Conservation (phyloP, 2,797 vertebrate genomes). For the Paguma larvata region DNA sequence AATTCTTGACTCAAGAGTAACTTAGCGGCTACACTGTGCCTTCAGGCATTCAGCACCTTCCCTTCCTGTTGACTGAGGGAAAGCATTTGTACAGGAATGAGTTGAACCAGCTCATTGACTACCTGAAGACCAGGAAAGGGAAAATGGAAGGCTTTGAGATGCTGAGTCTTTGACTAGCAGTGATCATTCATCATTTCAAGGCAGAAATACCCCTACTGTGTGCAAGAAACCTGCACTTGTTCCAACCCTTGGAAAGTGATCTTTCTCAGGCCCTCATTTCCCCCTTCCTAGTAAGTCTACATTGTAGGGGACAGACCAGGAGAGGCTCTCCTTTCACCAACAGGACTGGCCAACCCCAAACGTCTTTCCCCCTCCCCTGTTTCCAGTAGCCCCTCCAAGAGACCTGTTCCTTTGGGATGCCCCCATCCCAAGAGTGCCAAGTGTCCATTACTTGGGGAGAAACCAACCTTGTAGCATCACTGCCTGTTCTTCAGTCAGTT, state of each 20-base stretch:
- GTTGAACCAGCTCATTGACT: constrained; percentile 87
- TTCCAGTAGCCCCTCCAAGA: constrained; percentile 84
- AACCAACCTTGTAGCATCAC: constrained; percentile 83
- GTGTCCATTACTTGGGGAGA: constrained; percentile 83
- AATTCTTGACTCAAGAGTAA: constrained; percentile 88
- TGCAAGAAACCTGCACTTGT: constrained; percentile 90
- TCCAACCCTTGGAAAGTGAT: constrained; percentile 83
- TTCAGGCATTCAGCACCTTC: constrained; percentile 87
- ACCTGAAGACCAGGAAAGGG: constrained; percentile 88
- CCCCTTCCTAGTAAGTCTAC: constrained; percentile 76
- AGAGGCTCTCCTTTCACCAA: constrained; percentile 82
- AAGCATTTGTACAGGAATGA: constrained; percentile 89
- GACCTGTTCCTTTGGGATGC: constrained; percentile 78
- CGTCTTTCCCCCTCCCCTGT: constrained; percentile 86
- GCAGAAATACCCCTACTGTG: constrained; percentile 73
- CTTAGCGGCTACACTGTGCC: constrained; percentile 87
- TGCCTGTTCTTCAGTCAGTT: constrained; percentile 73
- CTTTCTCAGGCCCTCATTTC: constrained; percentile 42
- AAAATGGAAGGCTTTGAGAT: constrained; percentile 85
- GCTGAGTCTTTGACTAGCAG: constrained; percentile 71
- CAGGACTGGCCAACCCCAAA: constrained; percentile 83
- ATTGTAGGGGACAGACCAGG: constrained; percentile 56
- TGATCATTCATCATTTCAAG: constrained; percentile 68
- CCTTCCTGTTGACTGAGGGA: constrained; percentile 89
- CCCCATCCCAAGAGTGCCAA: constrained; percentile 82